A percentile compares a stretch with the other conserved stretches of the same genome.
Conservation (phyloP, 2,888 invertebrate species). For the Linnaemya tessellans region DNA sequence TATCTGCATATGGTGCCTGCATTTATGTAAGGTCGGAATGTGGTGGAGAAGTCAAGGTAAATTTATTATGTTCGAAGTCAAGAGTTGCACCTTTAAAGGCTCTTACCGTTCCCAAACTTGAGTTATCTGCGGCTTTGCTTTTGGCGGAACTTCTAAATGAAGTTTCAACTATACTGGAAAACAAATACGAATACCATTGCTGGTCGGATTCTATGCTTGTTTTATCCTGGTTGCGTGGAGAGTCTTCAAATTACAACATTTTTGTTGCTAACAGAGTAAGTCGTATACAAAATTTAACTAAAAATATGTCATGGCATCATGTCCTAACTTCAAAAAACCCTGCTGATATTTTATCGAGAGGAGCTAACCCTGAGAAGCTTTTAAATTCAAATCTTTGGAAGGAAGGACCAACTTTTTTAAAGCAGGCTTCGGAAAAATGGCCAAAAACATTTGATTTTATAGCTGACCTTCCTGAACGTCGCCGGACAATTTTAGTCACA, state of each 20-base stretch:
- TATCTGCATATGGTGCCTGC: conserved; percentile 53
- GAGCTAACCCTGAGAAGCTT: conserved; percentile 42
- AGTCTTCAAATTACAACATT: conserved; percentile 48
- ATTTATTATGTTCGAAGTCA: conserved; percentile 60
- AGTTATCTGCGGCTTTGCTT: conserved; percentile 58
- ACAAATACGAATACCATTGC: conserved; percentile 33
- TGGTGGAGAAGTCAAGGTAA: neutral
- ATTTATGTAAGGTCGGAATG: conserved; percentile 39
- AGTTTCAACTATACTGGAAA: neutral
- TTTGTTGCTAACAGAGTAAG: conserved; percentile 62
- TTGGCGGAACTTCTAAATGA: conserved; percentile 30
- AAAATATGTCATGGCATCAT: conserved; percentile 58
- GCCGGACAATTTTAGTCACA: too few species aligned
- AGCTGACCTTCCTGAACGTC: too few species aligned
- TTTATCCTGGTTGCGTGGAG: conserved; percentile 51
- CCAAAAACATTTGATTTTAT: too few species aligned
- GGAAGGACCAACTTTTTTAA: conserved; percentile 45
- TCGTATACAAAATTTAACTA: conserved; percentile 50
- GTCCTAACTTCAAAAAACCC: conserved; percentile 52
- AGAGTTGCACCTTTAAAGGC: conserved; percentile 55
- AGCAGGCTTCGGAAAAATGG: neutral
- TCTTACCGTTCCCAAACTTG: conserved; percentile 64
- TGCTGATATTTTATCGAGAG: conserved; percentile 51
- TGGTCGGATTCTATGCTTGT: conserved; percentile 63
- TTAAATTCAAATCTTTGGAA: conserved; percentile 42